Evolutionary conservation across 2,797 vertebrate genomes (phyloP).

Genomic region (Gallinago solitaria): DNA sequence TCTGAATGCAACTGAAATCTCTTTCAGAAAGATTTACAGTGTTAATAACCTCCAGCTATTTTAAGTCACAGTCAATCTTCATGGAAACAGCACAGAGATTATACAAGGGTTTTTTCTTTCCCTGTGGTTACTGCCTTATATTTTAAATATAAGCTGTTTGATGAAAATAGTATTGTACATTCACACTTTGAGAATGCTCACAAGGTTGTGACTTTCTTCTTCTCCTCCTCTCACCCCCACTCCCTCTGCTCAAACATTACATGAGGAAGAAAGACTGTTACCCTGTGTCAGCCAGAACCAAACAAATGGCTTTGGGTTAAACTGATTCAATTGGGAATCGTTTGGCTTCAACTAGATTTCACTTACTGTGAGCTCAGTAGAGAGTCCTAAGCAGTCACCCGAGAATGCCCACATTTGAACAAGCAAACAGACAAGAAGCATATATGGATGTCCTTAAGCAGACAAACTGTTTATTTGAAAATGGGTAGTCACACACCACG

Average conservation of each 20-base stretch:
- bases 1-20: constrained; percentile 9
- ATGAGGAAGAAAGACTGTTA: not conserved
- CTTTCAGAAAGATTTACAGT: constrained; percentile 19
- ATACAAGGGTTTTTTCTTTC: not conserved
- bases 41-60: constrained; percentile 42
- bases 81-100: not conserved
- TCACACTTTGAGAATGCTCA: not conserved
- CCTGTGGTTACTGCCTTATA: not conserved
- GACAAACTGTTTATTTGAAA: not conserved
- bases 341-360: not conserved
- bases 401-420: not conserved
- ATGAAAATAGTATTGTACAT: not conserved
- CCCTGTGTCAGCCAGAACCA: not conserved
- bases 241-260: not conserved
- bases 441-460: not conserved
- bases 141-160: not conserved
- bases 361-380: not conserved
- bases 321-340: not conserved
- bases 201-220: not conserved
- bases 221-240: not conserved
- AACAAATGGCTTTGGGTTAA: constrained; percentile 5
- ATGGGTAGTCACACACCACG: not conserved
- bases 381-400: not conserved
- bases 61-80: constrained; percentile 22
- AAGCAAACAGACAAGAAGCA: not conserved